Evolutionary conservation across 2,113 vertebrate genomes (phyloP).

Genomic region (Ptilonorhynchus violaceus): DNA sequence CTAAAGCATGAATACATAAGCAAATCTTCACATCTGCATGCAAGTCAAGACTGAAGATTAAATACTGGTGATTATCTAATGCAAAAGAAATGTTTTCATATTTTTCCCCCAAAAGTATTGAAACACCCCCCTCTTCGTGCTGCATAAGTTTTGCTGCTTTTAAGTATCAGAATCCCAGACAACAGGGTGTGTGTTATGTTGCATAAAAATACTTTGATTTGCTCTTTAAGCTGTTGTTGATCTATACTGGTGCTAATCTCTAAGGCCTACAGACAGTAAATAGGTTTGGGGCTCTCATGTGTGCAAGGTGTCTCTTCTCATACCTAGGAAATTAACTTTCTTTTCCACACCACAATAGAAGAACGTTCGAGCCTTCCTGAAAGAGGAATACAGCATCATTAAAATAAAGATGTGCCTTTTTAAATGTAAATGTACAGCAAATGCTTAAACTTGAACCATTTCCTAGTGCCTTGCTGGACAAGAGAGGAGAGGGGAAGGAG

Average conservation of each 20-base stretch:
- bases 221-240: not conserved
- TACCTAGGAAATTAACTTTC: not conserved
- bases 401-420: constrained; percentile 79
- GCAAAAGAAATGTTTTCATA: constrained; percentile 9
- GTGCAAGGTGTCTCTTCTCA: constrained; percentile 13
- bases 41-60: constrained; percentile 32
- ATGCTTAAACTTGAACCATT: constrained; percentile 89
- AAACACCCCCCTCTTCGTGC: not conserved
- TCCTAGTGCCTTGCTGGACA: constrained; percentile 90
- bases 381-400: constrained; percentile 61
- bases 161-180: not conserved
- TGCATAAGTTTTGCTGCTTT: not conserved
- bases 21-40: constrained; percentile 47
- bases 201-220: not conserved
- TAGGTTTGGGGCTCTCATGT: not conserved
- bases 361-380: not conserved
- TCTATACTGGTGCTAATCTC: constrained; percentile 49
- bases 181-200: not conserved
- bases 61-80: not conserved
- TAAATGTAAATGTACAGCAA: constrained; percentile 74
- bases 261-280: not conserved
- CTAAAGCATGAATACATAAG: constrained; percentile 40
- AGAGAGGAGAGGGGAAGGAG: constrained; percentile 2
- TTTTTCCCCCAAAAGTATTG: not conserved
- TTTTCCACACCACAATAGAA: not conserved